Conservation (phyloP, 2,888 invertebrate species). For the Copidosoma aretas region DNA sequence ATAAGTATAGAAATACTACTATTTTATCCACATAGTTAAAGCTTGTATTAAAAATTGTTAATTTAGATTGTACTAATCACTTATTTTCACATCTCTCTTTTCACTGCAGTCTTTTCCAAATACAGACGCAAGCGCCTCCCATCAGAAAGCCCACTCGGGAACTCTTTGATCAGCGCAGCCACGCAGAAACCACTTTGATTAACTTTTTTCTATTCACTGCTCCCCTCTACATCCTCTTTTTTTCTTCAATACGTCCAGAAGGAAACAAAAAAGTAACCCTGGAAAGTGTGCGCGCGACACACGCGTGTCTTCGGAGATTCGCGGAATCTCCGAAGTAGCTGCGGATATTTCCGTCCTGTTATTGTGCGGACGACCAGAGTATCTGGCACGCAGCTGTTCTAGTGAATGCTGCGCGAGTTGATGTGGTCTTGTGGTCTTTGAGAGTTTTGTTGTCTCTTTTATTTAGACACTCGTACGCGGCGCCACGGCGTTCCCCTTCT, state of each 20-base stretch:
- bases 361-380: background rate
- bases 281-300: background rate
- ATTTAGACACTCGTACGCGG: background rate
- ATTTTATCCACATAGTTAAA: too few relatives aligned
- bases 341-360: slow-evolving; percentile 34
- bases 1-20: too few relatives aligned
- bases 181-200: slow-evolving; percentile 21
- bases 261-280: background rate
- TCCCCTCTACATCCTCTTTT: background rate
- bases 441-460: background rate
- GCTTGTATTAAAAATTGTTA: too few relatives aligned
- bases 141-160: background rate
- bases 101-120: too few relatives aligned
- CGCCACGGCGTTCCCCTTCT: background rate
- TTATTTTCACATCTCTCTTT: too few relatives aligned
- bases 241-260: background rate
- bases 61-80: too few relatives aligned
- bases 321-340: slow-evolving; percentile 26
- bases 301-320: slow-evolving; percentile 11
- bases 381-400: slow-evolving; percentile 32
- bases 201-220: slow-evolving; percentile 8
- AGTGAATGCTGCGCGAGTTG: background rate
- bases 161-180: slow-evolving; percentile 10
- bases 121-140: background rate
- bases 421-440: background rate